phyloP scores from a whole-genome alignment of 2,888 invertebrate species.

The Esperia sulphurella region DNA sequence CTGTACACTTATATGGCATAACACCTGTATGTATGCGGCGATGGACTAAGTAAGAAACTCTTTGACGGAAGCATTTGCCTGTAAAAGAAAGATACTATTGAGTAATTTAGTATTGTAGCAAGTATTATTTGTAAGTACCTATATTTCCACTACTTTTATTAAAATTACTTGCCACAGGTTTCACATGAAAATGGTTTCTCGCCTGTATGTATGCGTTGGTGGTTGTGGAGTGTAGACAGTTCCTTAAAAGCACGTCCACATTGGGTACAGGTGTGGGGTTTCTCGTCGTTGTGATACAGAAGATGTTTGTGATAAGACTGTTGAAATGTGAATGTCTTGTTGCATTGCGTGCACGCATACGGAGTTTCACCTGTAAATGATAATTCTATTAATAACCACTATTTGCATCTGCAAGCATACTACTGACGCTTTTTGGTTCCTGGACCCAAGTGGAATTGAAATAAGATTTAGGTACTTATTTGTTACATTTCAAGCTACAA shows the following conservation, averaged over 20 bases:
- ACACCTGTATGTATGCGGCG: conserved; percentile 90
- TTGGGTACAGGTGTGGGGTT: conserved; percentile 86
- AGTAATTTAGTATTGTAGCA: not conserved
- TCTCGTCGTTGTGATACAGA: conserved; percentile 91
- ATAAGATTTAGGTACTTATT: too few species aligned
- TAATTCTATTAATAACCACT: not conserved
- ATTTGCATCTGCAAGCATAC: not conserved
- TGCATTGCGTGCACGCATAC: conserved; percentile 89
- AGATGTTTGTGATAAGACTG: conserved; percentile 94
- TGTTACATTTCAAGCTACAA: not conserved
- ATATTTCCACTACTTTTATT: not conserved
- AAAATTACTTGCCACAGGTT: conserved; percentile 84
- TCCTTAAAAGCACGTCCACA: conserved; percentile 93
- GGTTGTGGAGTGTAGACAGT: conserved; percentile 91
- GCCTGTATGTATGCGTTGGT: conserved; percentile 90
- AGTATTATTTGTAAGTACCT: not conserved
- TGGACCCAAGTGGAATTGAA: too few species aligned
- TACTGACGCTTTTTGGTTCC: too few species aligned
- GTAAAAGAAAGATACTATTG: conserved; percentile 23
- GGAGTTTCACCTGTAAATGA: conserved; percentile 88
- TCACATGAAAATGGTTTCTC: conserved; percentile 93
- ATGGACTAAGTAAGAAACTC: conserved; percentile 92
- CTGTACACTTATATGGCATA: conserved; percentile 91
- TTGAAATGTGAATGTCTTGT: conserved; percentile 93
- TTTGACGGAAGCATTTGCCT: conserved; percentile 93